A percentile compares a stretch with the other conserved stretches of the same genome.
These are phyloP conservation scores for Tychaedon coryphoeus DNA, from an alignment of 2,113 vertebrate genomes.

Conservation along the genomic window DNA sequence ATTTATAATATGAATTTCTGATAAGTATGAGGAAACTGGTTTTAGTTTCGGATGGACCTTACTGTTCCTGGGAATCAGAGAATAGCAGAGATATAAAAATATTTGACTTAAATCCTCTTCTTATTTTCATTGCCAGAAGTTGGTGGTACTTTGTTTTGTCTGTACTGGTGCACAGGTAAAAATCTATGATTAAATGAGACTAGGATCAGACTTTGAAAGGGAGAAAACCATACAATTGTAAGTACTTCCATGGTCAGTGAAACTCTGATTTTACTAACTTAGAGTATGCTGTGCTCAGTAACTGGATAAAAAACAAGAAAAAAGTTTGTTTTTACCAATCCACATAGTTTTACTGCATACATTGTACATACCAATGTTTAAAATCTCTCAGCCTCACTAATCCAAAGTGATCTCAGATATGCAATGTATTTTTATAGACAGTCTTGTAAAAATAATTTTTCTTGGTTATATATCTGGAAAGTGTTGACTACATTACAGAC, in stretches of 20 bases:
- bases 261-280: background rate
- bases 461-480: background rate
- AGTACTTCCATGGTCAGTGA: background rate
- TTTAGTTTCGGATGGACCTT: background rate
- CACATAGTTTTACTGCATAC: background rate
- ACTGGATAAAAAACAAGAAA: background rate
- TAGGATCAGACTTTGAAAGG: background rate
- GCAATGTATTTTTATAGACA: background rate
- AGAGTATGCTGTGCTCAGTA: background rate
- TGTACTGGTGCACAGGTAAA: background rate
- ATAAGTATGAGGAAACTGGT: background rate
- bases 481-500: background rate
- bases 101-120: background rate
- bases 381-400: background rate
- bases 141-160: background rate
- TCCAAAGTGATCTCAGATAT: background rate
- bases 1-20: background rate
- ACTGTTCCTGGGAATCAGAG: background rate
- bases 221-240: background rate
- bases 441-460: background rate
- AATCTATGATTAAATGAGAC: background rate
- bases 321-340: background rate
- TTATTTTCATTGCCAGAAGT: background rate
- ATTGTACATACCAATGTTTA: background rate
- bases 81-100: background rate